Percentiles rank a stretch among this genome's conserved stretches.
Evolutionary conservation across 2,888 invertebrate genomes (phyloP).

Genomic region (Drosophila borborema): DNA sequence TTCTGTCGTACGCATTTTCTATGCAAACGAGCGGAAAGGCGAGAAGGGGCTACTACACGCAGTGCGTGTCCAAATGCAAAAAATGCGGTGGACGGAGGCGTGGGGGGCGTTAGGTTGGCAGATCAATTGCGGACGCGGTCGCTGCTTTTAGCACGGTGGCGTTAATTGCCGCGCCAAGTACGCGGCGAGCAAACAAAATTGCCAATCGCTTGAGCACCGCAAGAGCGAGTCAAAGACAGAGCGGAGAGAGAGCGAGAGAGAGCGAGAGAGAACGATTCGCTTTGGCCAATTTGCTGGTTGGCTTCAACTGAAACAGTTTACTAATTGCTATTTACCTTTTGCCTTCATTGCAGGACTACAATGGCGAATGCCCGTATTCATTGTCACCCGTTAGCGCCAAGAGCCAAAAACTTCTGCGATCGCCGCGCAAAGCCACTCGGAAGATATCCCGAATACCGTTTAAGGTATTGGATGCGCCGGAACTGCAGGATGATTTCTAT

Average conservation of each 20-base stretch:
- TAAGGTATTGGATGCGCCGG: slow-evolving; percentile 88
- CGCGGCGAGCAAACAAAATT: slow-evolving; percentile 65
- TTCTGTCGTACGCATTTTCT: slow-evolving; percentile 69
- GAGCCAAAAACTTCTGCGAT: slow-evolving; percentile 96
- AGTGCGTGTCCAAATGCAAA: slow-evolving; percentile 69
- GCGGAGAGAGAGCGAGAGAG: background rate
- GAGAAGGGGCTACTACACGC: slow-evolving; percentile 11
- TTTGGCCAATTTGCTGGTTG: slow-evolving; percentile 61
- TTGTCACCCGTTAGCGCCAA: slow-evolving; percentile 97
- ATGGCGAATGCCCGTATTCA: slow-evolving; percentile 95
- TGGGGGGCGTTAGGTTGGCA: slow-evolving; percentile 13
- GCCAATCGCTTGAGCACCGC: slow-evolving; percentile 2
- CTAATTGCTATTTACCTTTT: slow-evolving; percentile 49
- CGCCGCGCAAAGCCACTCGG: slow-evolving; percentile 98
- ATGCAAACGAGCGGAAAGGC: slow-evolving; percentile 38
- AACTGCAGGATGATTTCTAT: slow-evolving; percentile 97
- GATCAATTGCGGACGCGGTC: slow-evolving; percentile 50
- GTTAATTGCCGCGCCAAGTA: slow-evolving; percentile 75
- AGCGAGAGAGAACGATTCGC: slow-evolving; percentile 18
- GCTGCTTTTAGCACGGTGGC: slow-evolving; percentile 68
- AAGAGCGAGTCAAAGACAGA: background rate
- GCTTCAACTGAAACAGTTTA: slow-evolving; percentile 50
- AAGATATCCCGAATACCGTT: slow-evolving; percentile 99
- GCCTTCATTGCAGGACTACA: slow-evolving; percentile 88
- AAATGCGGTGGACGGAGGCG: background rate